Base-by-base conservation (phyloP, 1,140 invertebrate species). In the Lasioglossum albipes region DNA sequence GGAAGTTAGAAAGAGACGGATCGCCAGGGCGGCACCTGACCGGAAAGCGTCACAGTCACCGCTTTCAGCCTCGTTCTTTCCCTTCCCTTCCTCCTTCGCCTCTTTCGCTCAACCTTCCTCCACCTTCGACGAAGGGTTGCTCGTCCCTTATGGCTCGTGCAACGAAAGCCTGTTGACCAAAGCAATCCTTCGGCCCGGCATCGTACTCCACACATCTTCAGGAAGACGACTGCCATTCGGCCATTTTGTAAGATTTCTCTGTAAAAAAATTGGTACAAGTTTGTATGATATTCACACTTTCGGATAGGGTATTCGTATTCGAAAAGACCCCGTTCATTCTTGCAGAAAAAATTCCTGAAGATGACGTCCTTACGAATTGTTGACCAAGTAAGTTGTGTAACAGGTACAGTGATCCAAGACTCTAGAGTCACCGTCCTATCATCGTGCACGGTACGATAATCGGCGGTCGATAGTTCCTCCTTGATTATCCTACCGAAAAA, bases 1-100 rank as follows among this genome's bases (percentile, higher is more conserved):
- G 76, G 82, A 87, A 88, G 89, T 88, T 87, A 84, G 87, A 89
- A 89, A 68, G 86, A 90, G 87, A 89, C 90, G 84, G 83, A 91
- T 90, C 85, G 88, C 85, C 89, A 89, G 90, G 90, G 90, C 89
- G 89, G 90, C 91, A 92, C 91, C 91, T 92, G 91, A 92, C 91
- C 91, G 91, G 91, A 92, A 92, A 91, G 89, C 91, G 91, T 92
- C 90, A 92, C 91, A 92, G 91, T 92, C 90, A 87, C 75, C 90
- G 91, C 86, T 88, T 88, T 91, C 89, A 92, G 89, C 89, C 88
- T 91, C 88, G 90, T 91, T 90, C 87, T 83, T 84, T 88, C 81
- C 80, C 84, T 90, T 89, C 86, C 87, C 84, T 85, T 84, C 36
- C 75, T 68, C 66, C 87, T 84, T 76, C 45, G 45, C 65, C 69